These are phyloP conservation scores for Malacosoma neustria DNA, from an alignment of 2,888 invertebrate genomes.

Conservation along the genomic window DNA sequence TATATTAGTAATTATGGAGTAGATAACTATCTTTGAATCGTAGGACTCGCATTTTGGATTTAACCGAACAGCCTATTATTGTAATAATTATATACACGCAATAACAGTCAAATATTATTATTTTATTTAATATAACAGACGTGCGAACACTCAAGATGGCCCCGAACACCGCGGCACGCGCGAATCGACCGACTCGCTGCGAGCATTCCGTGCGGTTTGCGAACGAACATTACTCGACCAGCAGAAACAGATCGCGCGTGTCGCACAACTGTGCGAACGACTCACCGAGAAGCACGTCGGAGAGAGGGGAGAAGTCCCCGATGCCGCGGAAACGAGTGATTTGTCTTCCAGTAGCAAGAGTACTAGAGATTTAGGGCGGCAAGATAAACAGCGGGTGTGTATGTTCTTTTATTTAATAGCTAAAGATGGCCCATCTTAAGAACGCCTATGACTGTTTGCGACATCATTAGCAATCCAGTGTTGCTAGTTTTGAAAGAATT, in stretches of 20 bases:
- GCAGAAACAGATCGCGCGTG: conserved; percentile 43
- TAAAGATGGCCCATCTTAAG: too few species aligned
- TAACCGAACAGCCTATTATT: too few species aligned
- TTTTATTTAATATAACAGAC: conserved; percentile 5
- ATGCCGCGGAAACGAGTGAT: conserved; percentile 24
- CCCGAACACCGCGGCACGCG: conserved; percentile 8
- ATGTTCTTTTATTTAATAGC: too few species aligned
- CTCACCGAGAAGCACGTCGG: conserved; percentile 26
- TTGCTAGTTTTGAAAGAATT: too few species aligned
- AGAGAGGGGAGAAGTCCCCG: conserved; percentile 1
- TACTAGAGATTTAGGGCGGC: conserved; percentile 19
- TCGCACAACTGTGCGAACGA: conserved; percentile 46
- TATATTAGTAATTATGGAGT: too few species aligned
- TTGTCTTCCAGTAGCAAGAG: conserved; percentile 32
- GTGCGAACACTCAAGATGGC: conserved; percentile 7
- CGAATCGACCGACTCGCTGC: conserved; percentile 30
- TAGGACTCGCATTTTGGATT: too few species aligned
- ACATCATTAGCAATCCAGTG: too few species aligned
- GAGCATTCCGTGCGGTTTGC: conserved; percentile 39
- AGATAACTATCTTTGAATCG: too few species aligned
- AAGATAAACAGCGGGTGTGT: conserved; percentile 29
- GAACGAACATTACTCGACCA: conserved; percentile 45
- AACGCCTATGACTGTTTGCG: too few species aligned
- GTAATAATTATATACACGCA: too few species aligned
- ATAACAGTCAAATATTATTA: background rate